phyloP scores from a whole-genome alignment of 92 coral and sea anemone species.

The Parazoanthus atlanticus region DNA sequence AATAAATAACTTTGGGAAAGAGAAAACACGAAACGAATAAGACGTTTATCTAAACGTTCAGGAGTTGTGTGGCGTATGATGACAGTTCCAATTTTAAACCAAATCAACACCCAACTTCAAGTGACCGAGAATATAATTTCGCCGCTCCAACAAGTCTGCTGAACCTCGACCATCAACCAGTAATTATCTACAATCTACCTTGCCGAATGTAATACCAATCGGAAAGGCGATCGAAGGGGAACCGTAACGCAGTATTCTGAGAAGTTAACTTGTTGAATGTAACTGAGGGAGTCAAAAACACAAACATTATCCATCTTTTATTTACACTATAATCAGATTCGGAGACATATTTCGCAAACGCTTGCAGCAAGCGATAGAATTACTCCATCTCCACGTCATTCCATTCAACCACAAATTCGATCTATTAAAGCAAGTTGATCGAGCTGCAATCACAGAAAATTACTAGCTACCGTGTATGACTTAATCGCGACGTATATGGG shows the following conservation, averaged over 20 bases:
- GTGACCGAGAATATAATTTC: not conserved
- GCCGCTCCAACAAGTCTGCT: not conserved
- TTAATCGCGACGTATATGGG: conserved; percentile 25
- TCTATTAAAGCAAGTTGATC: conserved; percentile 4
- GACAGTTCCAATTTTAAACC: conserved; percentile 9
- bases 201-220: not conserved
- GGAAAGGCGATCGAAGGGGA: not conserved
- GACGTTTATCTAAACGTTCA: not conserved
- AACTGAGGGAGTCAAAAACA: conserved; percentile 17
- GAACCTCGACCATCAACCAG: not conserved
- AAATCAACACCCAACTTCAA: not conserved
- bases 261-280: conserved; percentile 9
- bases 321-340: not conserved
- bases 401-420: not conserved
- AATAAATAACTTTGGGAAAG: not conserved
- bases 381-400: not conserved
- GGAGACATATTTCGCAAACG: not conserved
- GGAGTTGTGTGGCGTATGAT: conserved; percentile 1
- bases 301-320: not conserved
- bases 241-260: not conserved
- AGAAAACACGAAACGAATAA: not conserved
- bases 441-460: conserved; percentile 17
- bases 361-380: not conserved
- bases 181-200: not conserved
- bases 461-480: conserved; percentile 10